Percentiles rank a stretch among this genome's conserved stretches.
Conservation (phyloP, 2,113 vertebrate species). For the Bos indicus region DNA sequence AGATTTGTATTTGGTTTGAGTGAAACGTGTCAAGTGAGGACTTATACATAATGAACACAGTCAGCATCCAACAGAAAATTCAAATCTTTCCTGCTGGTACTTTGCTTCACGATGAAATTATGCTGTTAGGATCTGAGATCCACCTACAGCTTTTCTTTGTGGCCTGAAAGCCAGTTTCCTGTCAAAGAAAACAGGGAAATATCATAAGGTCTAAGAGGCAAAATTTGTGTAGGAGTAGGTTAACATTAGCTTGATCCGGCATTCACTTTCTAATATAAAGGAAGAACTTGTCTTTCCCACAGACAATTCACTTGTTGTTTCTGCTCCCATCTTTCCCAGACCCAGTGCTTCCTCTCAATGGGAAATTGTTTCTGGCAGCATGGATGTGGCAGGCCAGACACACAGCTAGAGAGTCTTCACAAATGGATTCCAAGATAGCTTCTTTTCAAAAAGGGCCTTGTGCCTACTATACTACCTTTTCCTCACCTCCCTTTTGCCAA, state of each 20-base stretch:
- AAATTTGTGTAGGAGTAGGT: not conserved
- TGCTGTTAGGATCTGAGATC: not conserved
- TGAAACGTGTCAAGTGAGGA: not conserved
- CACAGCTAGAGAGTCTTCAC: not conserved
- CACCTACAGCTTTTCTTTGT: not conserved
- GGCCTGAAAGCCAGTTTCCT: not conserved
- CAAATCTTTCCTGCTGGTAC: accelerated
- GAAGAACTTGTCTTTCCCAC: not conserved
- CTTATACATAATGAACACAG: not conserved
- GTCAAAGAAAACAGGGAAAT: not conserved
- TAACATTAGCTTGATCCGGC: not conserved
- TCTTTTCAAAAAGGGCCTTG: not conserved
- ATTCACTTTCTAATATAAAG: not conserved
- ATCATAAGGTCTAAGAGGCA: not conserved
- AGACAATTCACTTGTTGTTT: not conserved
- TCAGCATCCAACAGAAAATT: not conserved
- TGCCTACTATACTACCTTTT: not conserved
- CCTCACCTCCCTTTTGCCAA: not conserved
- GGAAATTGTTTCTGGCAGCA: not conserved
- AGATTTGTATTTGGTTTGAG: not conserved
- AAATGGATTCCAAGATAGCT: not conserved
- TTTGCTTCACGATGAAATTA: not conserved
- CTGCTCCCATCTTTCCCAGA: not conserved
- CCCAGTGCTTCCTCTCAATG: not conserved
- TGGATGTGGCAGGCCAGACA: not conserved